phyloP scores from a whole-genome alignment of 2,113 vertebrate genomes.

The Syrmaticus mikado region DNA sequence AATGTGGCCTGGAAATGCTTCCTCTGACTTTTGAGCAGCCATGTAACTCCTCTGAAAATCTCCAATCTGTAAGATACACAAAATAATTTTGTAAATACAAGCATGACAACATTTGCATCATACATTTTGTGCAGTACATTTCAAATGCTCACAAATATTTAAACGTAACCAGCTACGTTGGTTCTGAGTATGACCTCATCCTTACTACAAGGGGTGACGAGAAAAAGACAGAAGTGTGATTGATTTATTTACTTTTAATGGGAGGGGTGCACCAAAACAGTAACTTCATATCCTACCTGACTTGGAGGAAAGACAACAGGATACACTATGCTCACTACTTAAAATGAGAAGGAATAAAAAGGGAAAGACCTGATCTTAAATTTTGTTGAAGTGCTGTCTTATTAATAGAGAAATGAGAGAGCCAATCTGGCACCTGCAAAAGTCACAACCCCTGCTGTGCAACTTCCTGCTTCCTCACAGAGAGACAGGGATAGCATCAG shows the following conservation, averaged over 20 bases:
- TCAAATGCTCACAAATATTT: neutral
- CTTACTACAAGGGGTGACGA: neutral
- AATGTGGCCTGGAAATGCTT: constrained; percentile 92
- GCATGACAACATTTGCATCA: neutral
- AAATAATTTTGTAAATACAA: neutral
- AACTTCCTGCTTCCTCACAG: neutral
- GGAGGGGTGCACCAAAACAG: neutral
- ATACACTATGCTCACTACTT: neutral
- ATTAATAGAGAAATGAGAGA: neutral
- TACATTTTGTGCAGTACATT: neutral
- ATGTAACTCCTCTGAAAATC: constrained; percentile 96
- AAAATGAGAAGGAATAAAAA: neutral
- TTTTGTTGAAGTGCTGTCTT: neutral
- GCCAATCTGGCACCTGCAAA: neutral
- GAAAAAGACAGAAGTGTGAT: neutral
- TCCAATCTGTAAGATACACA: constrained; percentile 82
- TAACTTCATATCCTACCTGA: neutral
- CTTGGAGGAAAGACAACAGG: neutral
- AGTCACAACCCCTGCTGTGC: neutral
- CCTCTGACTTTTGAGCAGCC: constrained; percentile 89
- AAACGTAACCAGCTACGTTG: neutral
- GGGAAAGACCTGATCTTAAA: neutral
- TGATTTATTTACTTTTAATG: neutral
- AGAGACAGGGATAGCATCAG: neutral
- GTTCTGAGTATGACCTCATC: neutral